Evolutionary conservation across 2,113 vertebrate species (phyloP).

Genomic region (Lepidothrix coronata): DNA sequence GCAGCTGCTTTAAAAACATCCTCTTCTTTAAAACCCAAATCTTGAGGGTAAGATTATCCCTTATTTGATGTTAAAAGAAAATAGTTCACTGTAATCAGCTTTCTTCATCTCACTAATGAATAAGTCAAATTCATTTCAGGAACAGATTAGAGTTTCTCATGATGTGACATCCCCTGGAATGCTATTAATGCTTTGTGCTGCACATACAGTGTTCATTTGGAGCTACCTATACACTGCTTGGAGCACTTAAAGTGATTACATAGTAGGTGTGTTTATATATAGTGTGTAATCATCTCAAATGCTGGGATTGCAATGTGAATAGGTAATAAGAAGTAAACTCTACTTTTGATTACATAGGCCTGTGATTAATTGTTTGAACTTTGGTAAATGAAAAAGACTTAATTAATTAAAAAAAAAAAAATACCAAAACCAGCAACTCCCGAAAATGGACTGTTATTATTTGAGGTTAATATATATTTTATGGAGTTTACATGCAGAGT

Average conservation of each 20-base stretch:
- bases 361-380: constrained; percentile 64
- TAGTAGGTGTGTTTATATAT: constrained; percentile 35
- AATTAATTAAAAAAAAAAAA: constrained; percentile 13
- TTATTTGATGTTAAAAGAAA: constrained; percentile 41
- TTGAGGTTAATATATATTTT: neutral
- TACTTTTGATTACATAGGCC: constrained; percentile 34
- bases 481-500: neutral
- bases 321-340: constrained; percentile 46
- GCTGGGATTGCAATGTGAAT: constrained; percentile 47
- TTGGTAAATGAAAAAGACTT: constrained; percentile 23
- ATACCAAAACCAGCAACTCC: neutral
- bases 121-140: constrained; percentile 28
- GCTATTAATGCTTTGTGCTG: constrained; percentile 6
- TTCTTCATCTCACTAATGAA: constrained; percentile 51
- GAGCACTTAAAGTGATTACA: constrained; percentile 17
- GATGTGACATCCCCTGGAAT: neutral
- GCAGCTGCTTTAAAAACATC: neutral
- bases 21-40: neutral
- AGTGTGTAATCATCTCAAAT: constrained; percentile 64
- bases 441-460: neutral
- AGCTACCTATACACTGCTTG: neutral
- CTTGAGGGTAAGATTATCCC: neutral
- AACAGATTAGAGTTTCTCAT: neutral
- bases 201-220: neutral
- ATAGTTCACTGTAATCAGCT: constrained; percentile 27